Conservation (phyloP, 1,140 invertebrate genomes). For the Popillia japonica region DNA sequence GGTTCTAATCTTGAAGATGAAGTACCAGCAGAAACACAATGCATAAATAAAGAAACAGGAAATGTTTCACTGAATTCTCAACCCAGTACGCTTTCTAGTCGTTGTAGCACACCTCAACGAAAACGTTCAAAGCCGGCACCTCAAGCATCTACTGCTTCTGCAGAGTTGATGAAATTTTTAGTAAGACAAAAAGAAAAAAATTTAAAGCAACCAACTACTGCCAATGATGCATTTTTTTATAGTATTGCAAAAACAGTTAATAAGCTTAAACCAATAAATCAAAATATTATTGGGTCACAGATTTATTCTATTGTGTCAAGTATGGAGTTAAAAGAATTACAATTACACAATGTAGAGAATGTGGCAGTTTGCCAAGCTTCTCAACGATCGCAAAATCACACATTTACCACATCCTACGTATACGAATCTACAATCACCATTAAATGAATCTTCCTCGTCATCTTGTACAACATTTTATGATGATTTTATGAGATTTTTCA, state of each 20-base stretch:
- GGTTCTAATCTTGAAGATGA: neutral
- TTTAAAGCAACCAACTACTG: neutral
- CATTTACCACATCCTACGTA: neutral
- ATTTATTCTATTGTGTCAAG: conserved; percentile 28
- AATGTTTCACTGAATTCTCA: neutral
- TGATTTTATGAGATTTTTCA: too few relatives aligned
- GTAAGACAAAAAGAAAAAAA: conserved; percentile 26
- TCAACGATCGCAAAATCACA: conserved; percentile 26
- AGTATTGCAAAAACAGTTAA: conserved; percentile 30
- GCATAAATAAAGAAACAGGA: neutral
- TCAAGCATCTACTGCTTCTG: conserved; percentile 3
- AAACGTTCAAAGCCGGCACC: conserved; percentile 21
- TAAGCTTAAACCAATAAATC: conserved; percentile 16
- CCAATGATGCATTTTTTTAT: conserved; percentile 20
- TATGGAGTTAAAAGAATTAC: conserved; percentile 25
- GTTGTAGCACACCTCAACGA: conserved; percentile 17
- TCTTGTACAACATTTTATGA: conserved; percentile 15
- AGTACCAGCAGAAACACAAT: neutral
- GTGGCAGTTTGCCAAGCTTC: neutral
- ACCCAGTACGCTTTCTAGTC: neutral
- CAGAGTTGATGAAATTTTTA: conserved; percentile 31
- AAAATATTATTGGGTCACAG: conserved; percentile 24
- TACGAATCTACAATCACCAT: conserved; percentile 10
- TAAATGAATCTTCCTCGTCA: neutral
- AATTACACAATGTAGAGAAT: neutral